Percentiles rank a stretch among this genome's conserved stretches.
Evolutionary conservation across 2,888 invertebrate genomes (phyloP).

Genomic region (Caenorhabditis macrosperma): DNA sequence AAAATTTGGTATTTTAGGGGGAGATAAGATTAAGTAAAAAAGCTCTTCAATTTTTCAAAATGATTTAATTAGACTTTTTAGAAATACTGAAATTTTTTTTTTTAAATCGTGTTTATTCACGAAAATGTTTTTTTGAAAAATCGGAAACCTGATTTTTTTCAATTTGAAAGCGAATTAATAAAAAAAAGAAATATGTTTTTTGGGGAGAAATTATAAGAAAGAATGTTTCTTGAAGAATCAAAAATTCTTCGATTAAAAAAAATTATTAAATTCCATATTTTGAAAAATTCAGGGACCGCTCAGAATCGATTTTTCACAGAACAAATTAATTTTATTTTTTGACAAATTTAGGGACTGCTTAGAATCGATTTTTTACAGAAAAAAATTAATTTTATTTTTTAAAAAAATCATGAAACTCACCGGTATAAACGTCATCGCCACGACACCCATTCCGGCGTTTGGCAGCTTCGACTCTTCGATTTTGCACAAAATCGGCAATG

Average conservation of each 20-base stretch:
- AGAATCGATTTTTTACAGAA: background rate
- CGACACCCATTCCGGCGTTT: constrained; percentile 70
- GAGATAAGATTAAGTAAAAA: background rate
- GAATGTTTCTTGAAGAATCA: background rate
- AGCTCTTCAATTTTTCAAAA: background rate
- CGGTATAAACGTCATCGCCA: constrained; percentile 67
- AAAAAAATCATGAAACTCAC: constrained; percentile 16
- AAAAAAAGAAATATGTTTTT: no score
- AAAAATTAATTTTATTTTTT: background rate
- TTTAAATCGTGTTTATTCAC: no score
- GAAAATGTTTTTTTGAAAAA: no score
- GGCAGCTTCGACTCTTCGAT: constrained; percentile 69
- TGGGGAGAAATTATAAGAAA: no score
- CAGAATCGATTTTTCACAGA: no score
- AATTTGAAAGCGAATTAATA: no score
- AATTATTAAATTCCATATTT: no score
- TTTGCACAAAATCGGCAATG: constrained; percentile 65
- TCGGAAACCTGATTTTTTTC: no score
- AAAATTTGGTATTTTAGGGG: background rate
- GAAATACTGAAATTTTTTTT: background rate
- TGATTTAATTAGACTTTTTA: background rate
- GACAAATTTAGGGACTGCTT: no score
- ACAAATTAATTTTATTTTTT: no score
- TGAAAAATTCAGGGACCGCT: no score
- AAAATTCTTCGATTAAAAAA: no score